Evolutionary conservation across 2,888 invertebrate genomes (phyloP).

Genomic region (Dolichomitus sp.): DNA sequence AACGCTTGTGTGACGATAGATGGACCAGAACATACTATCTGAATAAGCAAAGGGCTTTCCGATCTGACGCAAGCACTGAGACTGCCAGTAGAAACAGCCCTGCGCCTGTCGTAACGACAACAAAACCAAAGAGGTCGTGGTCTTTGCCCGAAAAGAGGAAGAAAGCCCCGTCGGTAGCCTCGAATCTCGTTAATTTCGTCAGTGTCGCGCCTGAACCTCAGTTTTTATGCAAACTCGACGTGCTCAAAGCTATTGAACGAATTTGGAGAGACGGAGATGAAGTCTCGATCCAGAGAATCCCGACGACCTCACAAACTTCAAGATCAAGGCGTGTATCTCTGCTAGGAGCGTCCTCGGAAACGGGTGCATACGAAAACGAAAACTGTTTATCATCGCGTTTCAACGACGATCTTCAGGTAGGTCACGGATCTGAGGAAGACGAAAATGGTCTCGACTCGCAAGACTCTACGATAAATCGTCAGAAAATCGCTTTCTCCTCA

Average conservation of each 20-base stretch:
- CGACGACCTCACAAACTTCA: background rate
- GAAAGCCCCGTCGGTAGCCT: slow-evolving; percentile 6
- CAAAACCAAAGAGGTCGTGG: background rate
- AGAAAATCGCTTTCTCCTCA: no score
- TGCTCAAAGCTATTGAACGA: slow-evolving; percentile 9
- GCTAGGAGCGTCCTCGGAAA: background rate
- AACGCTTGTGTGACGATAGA: background rate
- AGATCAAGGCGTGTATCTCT: background rate
- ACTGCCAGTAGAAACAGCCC: background rate
- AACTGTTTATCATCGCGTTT: no score
- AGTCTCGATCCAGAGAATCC: slow-evolving; percentile 9
- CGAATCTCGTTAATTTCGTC: background rate
- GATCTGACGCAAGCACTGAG: background rate
- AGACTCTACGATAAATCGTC: no score
- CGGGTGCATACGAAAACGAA: background rate
- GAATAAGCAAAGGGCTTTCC: background rate
- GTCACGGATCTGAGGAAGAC: no score
- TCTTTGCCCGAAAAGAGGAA: slow-evolving; percentile 8
- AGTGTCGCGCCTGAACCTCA: slow-evolving; percentile 12
- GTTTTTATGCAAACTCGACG: background rate
- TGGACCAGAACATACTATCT: slow-evolving; percentile 25
- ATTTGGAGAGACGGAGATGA: slow-evolving; percentile 21
- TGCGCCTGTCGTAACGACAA: background rate
- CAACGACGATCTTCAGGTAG: no score
- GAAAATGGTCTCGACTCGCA: no score